These are phyloP conservation scores for Leucophora obtusa DNA, from an alignment of 2,888 invertebrate species.

Conservation along the genomic window DNA sequence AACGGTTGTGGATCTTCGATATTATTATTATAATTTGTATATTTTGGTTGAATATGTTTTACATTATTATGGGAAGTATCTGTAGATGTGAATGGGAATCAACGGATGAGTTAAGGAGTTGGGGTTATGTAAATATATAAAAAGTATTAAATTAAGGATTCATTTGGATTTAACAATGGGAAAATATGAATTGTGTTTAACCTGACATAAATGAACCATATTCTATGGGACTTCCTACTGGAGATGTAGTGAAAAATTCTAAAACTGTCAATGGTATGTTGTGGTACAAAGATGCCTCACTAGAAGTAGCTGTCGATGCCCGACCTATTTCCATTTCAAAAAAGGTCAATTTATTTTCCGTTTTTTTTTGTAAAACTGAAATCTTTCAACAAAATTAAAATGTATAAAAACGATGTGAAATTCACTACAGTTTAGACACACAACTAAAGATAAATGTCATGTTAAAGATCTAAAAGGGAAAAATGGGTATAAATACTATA, in stretches of 20 bases:
- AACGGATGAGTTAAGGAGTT: conserved; percentile 1
- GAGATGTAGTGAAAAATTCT: conserved; percentile 72
- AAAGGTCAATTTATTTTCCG: not conserved
- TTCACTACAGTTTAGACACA: conserved; percentile 50
- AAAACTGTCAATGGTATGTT: conserved; percentile 78
- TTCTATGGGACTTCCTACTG: conserved; percentile 56
- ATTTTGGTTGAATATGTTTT: not conserved
- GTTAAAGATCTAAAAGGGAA: conserved; percentile 30
- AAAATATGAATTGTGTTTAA: conserved; percentile 40
- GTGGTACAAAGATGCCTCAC: conserved; percentile 69
- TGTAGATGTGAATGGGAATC: conserved; percentile 26
- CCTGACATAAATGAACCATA: conserved; percentile 60
- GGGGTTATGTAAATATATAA: not conserved
- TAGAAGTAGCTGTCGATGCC: conserved; percentile 53
- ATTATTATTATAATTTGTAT: not conserved
- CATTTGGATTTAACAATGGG: not conserved
- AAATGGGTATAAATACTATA: conserved; percentile 7
- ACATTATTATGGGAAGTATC: conserved; percentile 32
- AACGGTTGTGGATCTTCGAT: conserved; percentile 12
- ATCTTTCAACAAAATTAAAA: not conserved
- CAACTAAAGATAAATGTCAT: conserved; percentile 56
- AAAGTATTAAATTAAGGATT: conserved; percentile 7
- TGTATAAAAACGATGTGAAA: conserved; percentile 41
- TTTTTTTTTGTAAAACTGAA: conserved; percentile 1
- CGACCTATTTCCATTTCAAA: conserved; percentile 57